phyloP scores from a whole-genome alignment of 2,113 vertebrate species.

The Alectura lathami region DNA sequence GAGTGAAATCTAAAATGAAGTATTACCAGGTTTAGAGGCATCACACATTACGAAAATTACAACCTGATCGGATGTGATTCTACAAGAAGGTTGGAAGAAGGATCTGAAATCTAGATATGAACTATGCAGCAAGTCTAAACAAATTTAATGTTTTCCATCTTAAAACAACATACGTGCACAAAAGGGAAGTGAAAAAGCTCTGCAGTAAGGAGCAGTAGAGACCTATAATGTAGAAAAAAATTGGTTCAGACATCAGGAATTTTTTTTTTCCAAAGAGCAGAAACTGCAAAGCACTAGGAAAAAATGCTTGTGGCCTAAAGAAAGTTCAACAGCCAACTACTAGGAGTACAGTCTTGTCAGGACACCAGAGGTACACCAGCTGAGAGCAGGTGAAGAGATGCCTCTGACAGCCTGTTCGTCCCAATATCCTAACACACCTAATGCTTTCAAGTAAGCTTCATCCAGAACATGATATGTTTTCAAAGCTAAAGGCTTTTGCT shows the following conservation, averaged over 20 bases:
- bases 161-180: background rate
- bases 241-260: background rate
- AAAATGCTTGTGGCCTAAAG: background rate
- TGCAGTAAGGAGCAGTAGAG: background rate
- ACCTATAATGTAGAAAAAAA: background rate
- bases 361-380: background rate
- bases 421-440: background rate
- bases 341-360: background rate
- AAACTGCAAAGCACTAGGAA: background rate
- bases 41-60: rapidly evolving
- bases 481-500: background rate
- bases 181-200: background rate
- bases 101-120: background rate
- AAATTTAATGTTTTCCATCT: background rate
- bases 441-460: background rate
- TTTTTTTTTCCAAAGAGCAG: background rate
- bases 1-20: background rate
- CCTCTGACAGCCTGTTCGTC: background rate
- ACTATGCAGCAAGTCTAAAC: background rate
- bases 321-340: background rate
- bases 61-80: background rate
- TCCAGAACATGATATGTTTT: background rate
- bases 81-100: background rate
- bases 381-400: background rate
- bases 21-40: rapidly evolving